Conservation (phyloP, 2,888 invertebrate species). For the Podabrus alpinus region DNA sequence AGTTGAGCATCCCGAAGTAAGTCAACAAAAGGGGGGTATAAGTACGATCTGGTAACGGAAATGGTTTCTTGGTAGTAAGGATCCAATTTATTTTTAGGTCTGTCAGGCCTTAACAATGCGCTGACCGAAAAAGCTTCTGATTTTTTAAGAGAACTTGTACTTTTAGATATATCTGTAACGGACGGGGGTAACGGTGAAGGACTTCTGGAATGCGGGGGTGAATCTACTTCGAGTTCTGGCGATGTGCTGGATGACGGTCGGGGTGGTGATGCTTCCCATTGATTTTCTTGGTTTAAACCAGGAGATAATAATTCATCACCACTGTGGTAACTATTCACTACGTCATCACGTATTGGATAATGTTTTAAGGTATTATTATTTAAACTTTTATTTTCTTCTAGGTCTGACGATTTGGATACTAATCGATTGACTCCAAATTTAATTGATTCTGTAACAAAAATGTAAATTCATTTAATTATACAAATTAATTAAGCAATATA, state of each 20-base stretch:
- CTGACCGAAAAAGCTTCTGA: constrained; percentile 85
- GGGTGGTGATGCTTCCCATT: constrained; percentile 49
- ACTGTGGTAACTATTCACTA: constrained; percentile 61
- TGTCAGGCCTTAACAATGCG: constrained; percentile 79
- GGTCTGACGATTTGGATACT: constrained; percentile 66
- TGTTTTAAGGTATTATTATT: constrained; percentile 57
- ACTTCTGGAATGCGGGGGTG: constrained; percentile 65
- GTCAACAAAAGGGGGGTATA: constrained; percentile 69
- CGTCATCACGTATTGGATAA: constrained; percentile 55
- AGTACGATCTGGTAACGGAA: constrained; percentile 62
- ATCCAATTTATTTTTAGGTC: constrained; percentile 58
- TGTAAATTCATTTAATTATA: not conserved
- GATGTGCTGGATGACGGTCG: constrained; percentile 60
- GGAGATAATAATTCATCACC: constrained; percentile 57
- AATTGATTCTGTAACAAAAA: constrained; percentile 70
- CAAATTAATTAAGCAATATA: not conserved
- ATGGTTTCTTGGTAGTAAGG: constrained; percentile 58
- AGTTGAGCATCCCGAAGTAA: constrained; percentile 62
- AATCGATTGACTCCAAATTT: constrained; percentile 84
- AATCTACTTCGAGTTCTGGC: constrained; percentile 77
- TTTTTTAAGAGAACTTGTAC: constrained; percentile 62
- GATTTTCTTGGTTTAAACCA: constrained; percentile 37
- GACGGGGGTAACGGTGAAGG: constrained; percentile 60
- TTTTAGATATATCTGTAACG: constrained; percentile 52
- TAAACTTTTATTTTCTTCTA: constrained; percentile 60